Conservation (phyloP, 2,113 vertebrate genomes). For the Ctenomys sociabilis region DNA sequence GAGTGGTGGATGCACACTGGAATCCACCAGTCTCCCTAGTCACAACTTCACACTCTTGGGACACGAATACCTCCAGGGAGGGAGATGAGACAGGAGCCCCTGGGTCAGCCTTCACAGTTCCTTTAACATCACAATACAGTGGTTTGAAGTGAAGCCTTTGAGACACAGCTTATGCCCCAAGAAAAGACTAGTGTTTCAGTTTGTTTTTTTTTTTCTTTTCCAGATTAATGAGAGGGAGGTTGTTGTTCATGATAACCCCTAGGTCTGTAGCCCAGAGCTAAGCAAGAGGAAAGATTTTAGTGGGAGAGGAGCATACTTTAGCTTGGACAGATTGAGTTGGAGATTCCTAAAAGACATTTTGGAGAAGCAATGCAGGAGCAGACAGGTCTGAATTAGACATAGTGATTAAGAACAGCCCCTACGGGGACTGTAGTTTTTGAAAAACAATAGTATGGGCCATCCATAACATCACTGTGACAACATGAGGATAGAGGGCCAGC, state of each 20-base stretch:
- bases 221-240: fast-evolving
- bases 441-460: neutral
- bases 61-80: neutral
- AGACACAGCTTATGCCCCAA: neutral
- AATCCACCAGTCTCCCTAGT: fast-evolving
- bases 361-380: neutral
- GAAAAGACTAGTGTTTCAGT: neutral
- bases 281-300: neutral
- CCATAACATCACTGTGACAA: neutral
- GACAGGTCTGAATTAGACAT: neutral
- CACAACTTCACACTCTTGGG: neutral
- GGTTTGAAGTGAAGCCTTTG: neutral
- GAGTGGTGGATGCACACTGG: neutral
- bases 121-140: fast-evolving
- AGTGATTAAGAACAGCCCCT: too few species aligned
- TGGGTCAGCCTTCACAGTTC: neutral
- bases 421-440: neutral
- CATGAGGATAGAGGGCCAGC: too few species aligned
- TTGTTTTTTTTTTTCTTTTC: neutral
- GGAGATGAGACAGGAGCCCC: fast-evolving
- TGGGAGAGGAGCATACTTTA: neutral
- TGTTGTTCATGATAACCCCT: neutral
- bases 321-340: neutral
- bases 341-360: neutral
- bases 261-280: neutral